Percentiles rank a stretch among this genome's conserved stretches.
phyloP scores from a whole-genome alignment of 53 echinoderm and acorn worm genomes.

The Mesocentrotus franciscanus region DNA sequence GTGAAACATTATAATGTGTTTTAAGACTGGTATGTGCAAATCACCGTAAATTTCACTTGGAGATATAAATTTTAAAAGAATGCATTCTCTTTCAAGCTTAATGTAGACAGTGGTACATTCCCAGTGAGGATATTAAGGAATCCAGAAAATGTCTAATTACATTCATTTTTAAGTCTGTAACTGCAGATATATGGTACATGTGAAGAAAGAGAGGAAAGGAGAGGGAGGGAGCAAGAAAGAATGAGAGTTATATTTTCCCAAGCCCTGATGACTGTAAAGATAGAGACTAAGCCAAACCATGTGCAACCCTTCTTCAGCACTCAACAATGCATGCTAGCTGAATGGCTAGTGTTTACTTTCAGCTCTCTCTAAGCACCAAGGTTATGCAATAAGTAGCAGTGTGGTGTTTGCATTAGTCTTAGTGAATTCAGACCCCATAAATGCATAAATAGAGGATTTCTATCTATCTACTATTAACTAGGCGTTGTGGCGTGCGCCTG shows the following conservation, averaged over 20 bases:
- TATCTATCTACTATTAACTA: not conserved
- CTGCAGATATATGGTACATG: not conserved
- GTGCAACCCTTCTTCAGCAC: not conserved
- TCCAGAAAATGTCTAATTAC: not conserved
- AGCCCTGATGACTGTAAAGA: not conserved
- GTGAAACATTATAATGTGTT: not conserved
- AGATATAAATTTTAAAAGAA: not conserved
- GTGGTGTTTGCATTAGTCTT: constrained; percentile 32
- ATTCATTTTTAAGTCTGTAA: not conserved
- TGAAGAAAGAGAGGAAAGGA: not conserved
- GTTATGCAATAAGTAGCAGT: constrained; percentile 56
- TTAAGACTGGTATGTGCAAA: not conserved
- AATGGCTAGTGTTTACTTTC: constrained; percentile 45
- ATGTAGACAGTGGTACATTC: not conserved
- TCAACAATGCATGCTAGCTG: constrained; percentile 37
- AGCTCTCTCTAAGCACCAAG: constrained; percentile 8
- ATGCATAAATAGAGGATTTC: not conserved
- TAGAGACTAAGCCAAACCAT: not conserved
- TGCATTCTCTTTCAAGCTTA: not conserved
- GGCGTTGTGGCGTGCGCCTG: no score
- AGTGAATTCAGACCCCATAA: not conserved
- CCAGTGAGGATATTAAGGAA: not conserved
- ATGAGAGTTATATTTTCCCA: not conserved
- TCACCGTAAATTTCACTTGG: not conserved
- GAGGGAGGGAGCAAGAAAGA: not conserved